Evolutionary conservation across 2,888 invertebrate genomes (phyloP).

Genomic region (Ditula angustiorana): DNA sequence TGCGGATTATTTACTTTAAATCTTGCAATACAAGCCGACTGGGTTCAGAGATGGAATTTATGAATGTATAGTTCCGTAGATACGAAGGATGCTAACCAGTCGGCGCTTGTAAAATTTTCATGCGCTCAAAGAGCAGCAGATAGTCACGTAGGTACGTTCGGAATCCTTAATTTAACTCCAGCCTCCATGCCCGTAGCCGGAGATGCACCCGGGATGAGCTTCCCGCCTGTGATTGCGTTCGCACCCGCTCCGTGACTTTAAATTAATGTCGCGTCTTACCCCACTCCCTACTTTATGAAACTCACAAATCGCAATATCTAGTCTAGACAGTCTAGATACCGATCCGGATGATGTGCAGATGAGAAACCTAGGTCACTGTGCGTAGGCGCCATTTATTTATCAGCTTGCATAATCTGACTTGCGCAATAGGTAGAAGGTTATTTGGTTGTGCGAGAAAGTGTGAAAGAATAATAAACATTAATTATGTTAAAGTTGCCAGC

Average conservation of each 20-base stretch:
- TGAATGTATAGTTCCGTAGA: constrained; percentile 16
- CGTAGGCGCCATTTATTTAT: constrained; percentile 25
- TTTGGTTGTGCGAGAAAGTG: constrained; percentile 27
- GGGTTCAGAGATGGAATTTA: constrained; percentile 16
- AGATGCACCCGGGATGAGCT: constrained; percentile 80
- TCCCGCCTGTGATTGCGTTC: constrained; percentile 82
- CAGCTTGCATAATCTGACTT: constrained; percentile 25
- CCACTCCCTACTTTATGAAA: constrained; percentile 39
- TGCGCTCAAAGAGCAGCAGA: constrained; percentile 47
- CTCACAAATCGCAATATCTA: constrained; percentile 41
- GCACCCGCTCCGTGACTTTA: constrained; percentile 67
- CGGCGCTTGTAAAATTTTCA: constrained; percentile 29
- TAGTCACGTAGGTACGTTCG: constrained; percentile 58
- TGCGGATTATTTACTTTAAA: background rate
- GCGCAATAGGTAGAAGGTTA: constrained; percentile 31
- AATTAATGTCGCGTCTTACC: constrained; percentile 70
- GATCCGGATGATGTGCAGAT: constrained; percentile 20
- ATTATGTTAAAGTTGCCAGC: background rate
- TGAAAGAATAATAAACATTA: constrained; percentile 25
- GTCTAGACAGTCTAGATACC: constrained; percentile 36
- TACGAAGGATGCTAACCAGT: constrained; percentile 14
- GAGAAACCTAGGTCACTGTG: constrained; percentile 17
- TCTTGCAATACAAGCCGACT: background rate
- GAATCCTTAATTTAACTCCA: constrained; percentile 78
- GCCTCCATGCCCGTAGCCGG: constrained; percentile 59